Conservation (phyloP, 2,113 vertebrate species). For the rat (Rattus norvegicus) region DNA sequence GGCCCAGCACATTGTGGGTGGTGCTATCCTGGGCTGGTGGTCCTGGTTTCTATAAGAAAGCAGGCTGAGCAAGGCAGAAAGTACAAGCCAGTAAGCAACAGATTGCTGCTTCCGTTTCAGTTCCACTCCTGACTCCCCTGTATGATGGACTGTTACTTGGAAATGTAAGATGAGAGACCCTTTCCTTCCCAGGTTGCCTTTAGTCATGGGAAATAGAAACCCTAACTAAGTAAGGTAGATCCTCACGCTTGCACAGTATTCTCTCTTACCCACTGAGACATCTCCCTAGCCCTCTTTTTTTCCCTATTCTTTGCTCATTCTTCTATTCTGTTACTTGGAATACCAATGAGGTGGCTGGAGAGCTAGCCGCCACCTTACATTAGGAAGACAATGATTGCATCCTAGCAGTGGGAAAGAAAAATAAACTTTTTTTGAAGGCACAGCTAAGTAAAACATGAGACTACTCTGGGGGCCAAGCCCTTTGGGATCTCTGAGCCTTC, state of each 20-base stretch:
- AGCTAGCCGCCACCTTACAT: neutral
- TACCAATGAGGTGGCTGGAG: neutral
- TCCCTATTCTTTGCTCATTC: neutral
- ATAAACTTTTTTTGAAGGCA: constrained; percentile 19
- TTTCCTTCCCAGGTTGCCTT: neutral
- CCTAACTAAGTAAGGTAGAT: neutral
- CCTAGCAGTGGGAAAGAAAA: constrained; percentile 33
- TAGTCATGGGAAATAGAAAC: neutral
- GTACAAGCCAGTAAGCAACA: neutral
- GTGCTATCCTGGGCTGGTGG: neutral
- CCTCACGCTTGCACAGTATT: neutral
- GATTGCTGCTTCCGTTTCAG: neutral
- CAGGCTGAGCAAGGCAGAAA: neutral
- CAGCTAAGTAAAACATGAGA: neutral
- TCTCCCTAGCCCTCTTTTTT: neutral
- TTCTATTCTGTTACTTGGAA: constrained; percentile 37
- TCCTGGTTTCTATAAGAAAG: neutral
- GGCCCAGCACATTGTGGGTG: neutral
- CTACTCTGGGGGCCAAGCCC: neutral
- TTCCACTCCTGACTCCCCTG: neutral
- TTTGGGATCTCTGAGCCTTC: constrained; percentile 26
- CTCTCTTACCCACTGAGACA: neutral
- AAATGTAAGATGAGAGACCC: neutral
- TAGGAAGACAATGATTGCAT: neutral
- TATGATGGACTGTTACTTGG: neutral